A percentile compares a stretch with the other conserved stretches of the same genome.
Evolutionary conservation across 2,888 invertebrate genomes (phyloP).

Genomic region (Oegoconia quadripuncta): DNA sequence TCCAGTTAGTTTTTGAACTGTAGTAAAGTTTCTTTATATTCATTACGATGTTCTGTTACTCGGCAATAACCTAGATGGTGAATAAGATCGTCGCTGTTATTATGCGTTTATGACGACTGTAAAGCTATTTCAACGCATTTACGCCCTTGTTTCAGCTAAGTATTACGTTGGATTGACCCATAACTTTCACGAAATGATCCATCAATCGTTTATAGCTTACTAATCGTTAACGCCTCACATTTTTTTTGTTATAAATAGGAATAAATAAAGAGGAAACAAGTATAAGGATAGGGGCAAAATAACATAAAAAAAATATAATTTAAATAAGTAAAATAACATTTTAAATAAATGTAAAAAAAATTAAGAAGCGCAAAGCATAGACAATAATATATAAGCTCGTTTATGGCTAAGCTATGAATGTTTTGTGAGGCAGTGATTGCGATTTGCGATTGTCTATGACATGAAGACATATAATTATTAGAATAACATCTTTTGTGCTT

Average conservation of each 20-base stretch:
- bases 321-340: slow-evolving; percentile 37
- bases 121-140: slow-evolving; percentile 34
- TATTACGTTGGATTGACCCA: slow-evolving; percentile 18
- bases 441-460: slow-evolving; percentile 65
- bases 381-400: slow-evolving; percentile 63
- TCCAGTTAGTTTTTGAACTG: too few relatives aligned
- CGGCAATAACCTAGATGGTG: too few relatives aligned
- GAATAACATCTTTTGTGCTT: slow-evolving; percentile 12
- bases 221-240: slow-evolving; percentile 39
- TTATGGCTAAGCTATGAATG: slow-evolving; percentile 76
- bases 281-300: slow-evolving; percentile 34
- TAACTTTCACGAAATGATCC: slow-evolving; percentile 25
- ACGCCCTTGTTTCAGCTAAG: slow-evolving; percentile 25
- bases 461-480: slow-evolving; percentile 34
- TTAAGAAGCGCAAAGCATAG: slow-evolving; percentile 73
- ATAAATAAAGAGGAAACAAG: slow-evolving; percentile 19
- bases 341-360: slow-evolving; percentile 51
- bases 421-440: slow-evolving; percentile 78
- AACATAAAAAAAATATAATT: slow-evolving; percentile 46
- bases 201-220: slow-evolving; percentile 24
- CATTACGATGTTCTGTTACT: too few relatives aligned
- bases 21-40: too few relatives aligned
- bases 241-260: slow-evolving; percentile 16
- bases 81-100: neutral
- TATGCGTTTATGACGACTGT: slow-evolving; percentile 23